Percentiles rank a stretch among this genome's conserved stretches.
Evolutionary conservation across 2,888 invertebrate genomes (phyloP).

Genomic region (Phyllotreta striolata): DNA sequence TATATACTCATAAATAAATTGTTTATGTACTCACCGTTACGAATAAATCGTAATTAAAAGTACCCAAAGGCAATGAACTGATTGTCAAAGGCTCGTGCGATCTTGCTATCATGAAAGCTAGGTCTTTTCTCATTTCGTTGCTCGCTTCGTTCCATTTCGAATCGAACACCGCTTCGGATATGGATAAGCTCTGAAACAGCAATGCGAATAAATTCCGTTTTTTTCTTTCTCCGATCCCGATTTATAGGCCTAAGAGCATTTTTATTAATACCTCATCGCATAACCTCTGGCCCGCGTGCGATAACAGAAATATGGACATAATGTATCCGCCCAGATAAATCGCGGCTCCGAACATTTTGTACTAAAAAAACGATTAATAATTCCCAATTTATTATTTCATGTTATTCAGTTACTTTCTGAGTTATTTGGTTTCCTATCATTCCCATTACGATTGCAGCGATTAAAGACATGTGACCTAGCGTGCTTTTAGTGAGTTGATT

Average conservation of each 20-base stretch:
- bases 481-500: slow-evolving; percentile 29
- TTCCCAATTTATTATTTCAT: neutral
- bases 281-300: slow-evolving; percentile 33
- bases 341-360: slow-evolving; percentile 29
- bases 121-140: slow-evolving; percentile 40
- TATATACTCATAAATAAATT: neutral
- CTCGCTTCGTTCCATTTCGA: slow-evolving; percentile 45
- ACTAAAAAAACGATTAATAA: slow-evolving; percentile 13
- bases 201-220: neutral
- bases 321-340: slow-evolving; percentile 29
- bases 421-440: slow-evolving; percentile 35
- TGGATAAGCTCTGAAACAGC: slow-evolving; percentile 30
- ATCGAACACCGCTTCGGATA: slow-evolving; percentile 39
- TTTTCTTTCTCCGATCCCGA: no score
- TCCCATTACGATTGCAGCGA: slow-evolving; percentile 33
- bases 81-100: slow-evolving; percentile 45
- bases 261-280: slow-evolving; percentile 27
- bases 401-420: slow-evolving; percentile 18
- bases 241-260: neutral
- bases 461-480: slow-evolving; percentile 32
- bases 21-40: slow-evolving; percentile 25
- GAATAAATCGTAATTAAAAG: slow-evolving; percentile 31
- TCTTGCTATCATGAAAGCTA: slow-evolving; percentile 44
- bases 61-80: slow-evolving; percentile 45
- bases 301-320: slow-evolving; percentile 26